Conservation (phyloP, 2,888 invertebrate species). For the Sinotaia quadrata region DNA sequence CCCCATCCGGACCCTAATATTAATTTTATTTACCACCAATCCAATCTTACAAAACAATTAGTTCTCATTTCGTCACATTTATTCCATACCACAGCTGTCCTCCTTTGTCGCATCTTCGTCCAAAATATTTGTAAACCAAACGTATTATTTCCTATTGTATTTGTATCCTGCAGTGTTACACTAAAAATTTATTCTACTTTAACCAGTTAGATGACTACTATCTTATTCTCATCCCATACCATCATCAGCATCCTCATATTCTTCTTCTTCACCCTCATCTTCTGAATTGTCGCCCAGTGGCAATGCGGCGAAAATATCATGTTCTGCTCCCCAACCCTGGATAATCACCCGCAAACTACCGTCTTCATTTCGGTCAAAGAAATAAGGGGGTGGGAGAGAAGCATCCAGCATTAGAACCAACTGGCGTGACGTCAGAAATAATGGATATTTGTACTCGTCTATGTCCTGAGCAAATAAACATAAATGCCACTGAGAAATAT, state of each 20-base stretch:
- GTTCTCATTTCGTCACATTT: too few species aligned
- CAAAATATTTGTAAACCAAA: too few species aligned
- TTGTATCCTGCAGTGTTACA: too few species aligned
- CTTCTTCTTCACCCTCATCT: constrained; percentile 43
- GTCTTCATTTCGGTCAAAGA: constrained; percentile 60
- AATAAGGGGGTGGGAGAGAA: constrained; percentile 51
- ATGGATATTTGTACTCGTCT: constrained; percentile 46
- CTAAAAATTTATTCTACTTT: too few species aligned
- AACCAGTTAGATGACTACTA: too few species aligned
- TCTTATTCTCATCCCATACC: constrained; percentile 40
- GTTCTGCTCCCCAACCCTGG: constrained; percentile 41
- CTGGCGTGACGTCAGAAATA: constrained; percentile 61
- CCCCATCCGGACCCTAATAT: too few species aligned
- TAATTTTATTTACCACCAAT: too few species aligned
- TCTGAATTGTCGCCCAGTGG: constrained; percentile 33
- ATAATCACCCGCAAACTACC: constrained; percentile 37
- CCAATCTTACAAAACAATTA: too few species aligned
- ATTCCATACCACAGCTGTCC: too few species aligned
- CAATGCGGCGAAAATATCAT: constrained; percentile 37
- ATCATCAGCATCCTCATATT: constrained; percentile 39
- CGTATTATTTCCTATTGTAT: too few species aligned
- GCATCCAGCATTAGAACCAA: constrained; percentile 63
- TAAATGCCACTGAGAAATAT: too few species aligned
- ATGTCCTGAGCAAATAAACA: constrained; percentile 35
- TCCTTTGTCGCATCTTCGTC: too few species aligned